Base-by-base conservation (phyloP, 2,113 vertebrate genomes). In the Asarcornis scutulata region DNA sequence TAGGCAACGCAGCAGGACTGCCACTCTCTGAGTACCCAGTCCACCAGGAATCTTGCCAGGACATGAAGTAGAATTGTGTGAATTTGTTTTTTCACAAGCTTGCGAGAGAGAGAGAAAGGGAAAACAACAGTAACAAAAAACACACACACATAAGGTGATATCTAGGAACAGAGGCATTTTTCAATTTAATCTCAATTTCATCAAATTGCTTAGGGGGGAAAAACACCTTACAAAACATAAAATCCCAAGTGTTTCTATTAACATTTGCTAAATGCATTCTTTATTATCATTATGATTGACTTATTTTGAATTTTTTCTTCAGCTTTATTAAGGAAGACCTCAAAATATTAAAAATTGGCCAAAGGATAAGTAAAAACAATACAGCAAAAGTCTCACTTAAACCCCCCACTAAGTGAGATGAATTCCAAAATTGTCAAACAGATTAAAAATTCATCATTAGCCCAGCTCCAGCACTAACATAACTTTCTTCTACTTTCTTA, bases 231-330 rank as follows among this genome's bases (percentile, higher is more conserved):
- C 77, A 77, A 5, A 3, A 2, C 26, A 66, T 50, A 77, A 50
- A 87, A 93, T 18, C n/a, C 34, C 48, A 87, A 68, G 13, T 53
- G 11, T 69, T 76, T 66, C 27, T 36, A 63, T 83, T 42, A 91
- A 60, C 14, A n/a, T 63, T 83, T 94, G 77, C 76, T 74, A 83
- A 80, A 86, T 40, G 20, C 46, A n/a, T 87, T 83, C n/a, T 83
- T 86, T 40, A 83, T 80, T 80, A 81, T 40, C 74, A 55, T 38
- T 79, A 18, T 71, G 17, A 87, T 44, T 76, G 32, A 63, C 55
- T 91, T 86, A 38, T 34, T 88, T 78, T 60, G 23, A 78, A 32
- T 74, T 77, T 88, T 88, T 69, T 88, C 38, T 94, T 90, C 31
- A 40, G 11, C 88, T 85, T 50, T 27, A 78, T 52, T 67, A 60